phyloP scores from a whole-genome alignment of 2,888 invertebrate genomes.

The Ethmia dodecea region DNA sequence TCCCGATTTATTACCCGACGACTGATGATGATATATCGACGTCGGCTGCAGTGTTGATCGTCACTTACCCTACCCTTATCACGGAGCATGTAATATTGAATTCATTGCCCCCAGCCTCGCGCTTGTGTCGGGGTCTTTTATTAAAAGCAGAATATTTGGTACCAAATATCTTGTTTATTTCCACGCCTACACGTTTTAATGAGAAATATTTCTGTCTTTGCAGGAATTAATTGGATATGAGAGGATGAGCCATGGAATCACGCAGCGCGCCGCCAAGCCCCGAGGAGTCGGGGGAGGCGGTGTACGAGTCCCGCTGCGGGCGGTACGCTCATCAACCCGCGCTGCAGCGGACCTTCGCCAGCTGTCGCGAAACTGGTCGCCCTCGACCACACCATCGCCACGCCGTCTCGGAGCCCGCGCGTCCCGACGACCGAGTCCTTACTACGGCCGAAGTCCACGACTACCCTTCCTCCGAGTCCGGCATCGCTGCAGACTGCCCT shows the following conservation, averaged over 20 bases:
- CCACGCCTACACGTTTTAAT: slow-evolving; percentile 1
- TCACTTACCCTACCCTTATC: slow-evolving; percentile 75
- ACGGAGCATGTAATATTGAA: slow-evolving; percentile 66
- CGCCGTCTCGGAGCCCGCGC: slow-evolving; percentile 64
- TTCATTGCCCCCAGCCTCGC: slow-evolving; percentile 65
- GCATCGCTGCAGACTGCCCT: slow-evolving; percentile 70
- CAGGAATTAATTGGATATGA: slow-evolving; percentile 61
- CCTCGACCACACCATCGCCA: slow-evolving; percentile 65
- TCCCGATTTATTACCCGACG: slow-evolving; percentile 65
- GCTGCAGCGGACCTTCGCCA: slow-evolving; percentile 65
- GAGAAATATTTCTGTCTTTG: slow-evolving; percentile 34
- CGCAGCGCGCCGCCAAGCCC: slow-evolving; percentile 77
- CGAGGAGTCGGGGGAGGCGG: slow-evolving; percentile 76
- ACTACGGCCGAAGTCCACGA: slow-evolving; percentile 72
- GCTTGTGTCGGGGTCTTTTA: slow-evolving; percentile 40
- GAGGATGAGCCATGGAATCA: slow-evolving; percentile 76
- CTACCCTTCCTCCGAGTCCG: slow-evolving; percentile 74
- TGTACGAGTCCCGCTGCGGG: slow-evolving; percentile 87
- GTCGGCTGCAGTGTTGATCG: slow-evolving; percentile 71
- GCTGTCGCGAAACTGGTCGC: slow-evolving; percentile 59
- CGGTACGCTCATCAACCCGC: slow-evolving; percentile 79
- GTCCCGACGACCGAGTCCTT: slow-evolving; percentile 66
- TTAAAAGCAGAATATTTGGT: slow-evolving; percentile 41
- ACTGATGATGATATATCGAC: slow-evolving; percentile 76
- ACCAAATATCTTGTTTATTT: slow-evolving; percentile 13